Base-by-base conservation (phyloP, 2,797 vertebrate genomes). In the Arrhamphus sclerolepis region DNA sequence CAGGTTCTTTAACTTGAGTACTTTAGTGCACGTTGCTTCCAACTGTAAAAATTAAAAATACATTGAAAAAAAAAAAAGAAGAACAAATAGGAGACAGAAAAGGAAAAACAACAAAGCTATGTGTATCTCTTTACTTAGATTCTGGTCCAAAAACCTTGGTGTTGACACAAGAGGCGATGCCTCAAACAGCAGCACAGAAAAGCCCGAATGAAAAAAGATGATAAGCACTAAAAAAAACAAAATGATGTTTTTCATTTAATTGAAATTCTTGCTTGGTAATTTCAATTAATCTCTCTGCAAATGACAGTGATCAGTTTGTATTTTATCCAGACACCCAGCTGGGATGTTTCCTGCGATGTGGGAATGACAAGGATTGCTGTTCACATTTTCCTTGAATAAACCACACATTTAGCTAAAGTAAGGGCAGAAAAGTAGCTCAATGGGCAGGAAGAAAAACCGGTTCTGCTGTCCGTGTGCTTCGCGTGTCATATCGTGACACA, bases 301-400 rank as follows among this genome's bases (percentile, higher is more conserved):
- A 48, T 2, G 41, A 46, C 14, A 26, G 24, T 26, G 24, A 6
- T 3, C 40, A 55, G n/a, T 8, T 44, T 9, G 2, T 48, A 29
- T 50, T 62, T 42, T 19, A 24, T 28, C 8, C 18, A 31, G 31
- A 38, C 40, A 55, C 4, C 1, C 2, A 38, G 17, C 44, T 34
- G 4, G 3, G 43, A 34, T 62, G 55, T 51, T 64, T 55, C 4
- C 9, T 50, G 40, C 41, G 56, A 22, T 26, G 17, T 31, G 29
- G 6, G 10, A 18, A 49, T 34, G 29, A 46, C 56, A 22, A 58
- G 57, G 66, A 57, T 1, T 29, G 19, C 28, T 73, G 71, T 79
- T 83, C 68, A 78, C 61, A 61, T 81, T 73, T 46, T 61, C 43
- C 2, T 14, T 28, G 8, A 58, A 31, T 48, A 66, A 62, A 66